Conservation (phyloP, 2,797 vertebrate genomes). For the Lacerta bilineata region DNA sequence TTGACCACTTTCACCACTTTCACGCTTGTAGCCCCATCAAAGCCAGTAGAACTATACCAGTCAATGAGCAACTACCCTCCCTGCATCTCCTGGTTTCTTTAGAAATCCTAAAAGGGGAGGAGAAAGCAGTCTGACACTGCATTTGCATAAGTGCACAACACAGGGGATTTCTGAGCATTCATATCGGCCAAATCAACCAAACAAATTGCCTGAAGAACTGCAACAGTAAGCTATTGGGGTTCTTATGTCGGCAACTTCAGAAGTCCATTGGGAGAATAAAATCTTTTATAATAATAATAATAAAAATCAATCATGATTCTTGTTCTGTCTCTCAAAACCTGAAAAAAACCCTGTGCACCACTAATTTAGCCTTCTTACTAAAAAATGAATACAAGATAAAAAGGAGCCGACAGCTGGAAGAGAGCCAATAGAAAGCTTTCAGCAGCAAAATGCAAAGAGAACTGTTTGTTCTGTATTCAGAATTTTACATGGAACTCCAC, state of each 20-base stretch:
- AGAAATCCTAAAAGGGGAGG: conserved; percentile 51
- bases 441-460: conserved; percentile 63
- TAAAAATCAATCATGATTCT: conserved; percentile 70
- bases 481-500: conserved; percentile 51
- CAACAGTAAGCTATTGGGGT: conserved; percentile 69
- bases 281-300: conserved; percentile 59
- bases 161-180: conserved; percentile 73
- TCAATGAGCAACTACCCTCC: conserved; percentile 6
- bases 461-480: conserved; percentile 56
- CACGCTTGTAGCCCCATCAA: conserved; percentile 15
- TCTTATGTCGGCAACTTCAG: conserved; percentile 66
- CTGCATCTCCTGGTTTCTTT: conserved; percentile 20
- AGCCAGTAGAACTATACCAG: conserved; percentile 17
- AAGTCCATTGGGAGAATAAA: conserved; percentile 57
- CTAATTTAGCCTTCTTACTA: conserved; percentile 76
- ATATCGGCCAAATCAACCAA: conserved; percentile 82
- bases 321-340: conserved; percentile 64
- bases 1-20: conserved; percentile 22
- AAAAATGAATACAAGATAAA: conserved; percentile 78
- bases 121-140: conserved; percentile 51
- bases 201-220: conserved; percentile 75
- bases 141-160: conserved; percentile 84
- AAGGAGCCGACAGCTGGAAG: conserved; percentile 76
- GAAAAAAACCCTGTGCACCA: conserved; percentile 63
- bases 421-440: conserved; percentile 75